Evolutionary conservation across 2,888 invertebrate species (phyloP).

Genomic region (Spodoptera littoralis): DNA sequence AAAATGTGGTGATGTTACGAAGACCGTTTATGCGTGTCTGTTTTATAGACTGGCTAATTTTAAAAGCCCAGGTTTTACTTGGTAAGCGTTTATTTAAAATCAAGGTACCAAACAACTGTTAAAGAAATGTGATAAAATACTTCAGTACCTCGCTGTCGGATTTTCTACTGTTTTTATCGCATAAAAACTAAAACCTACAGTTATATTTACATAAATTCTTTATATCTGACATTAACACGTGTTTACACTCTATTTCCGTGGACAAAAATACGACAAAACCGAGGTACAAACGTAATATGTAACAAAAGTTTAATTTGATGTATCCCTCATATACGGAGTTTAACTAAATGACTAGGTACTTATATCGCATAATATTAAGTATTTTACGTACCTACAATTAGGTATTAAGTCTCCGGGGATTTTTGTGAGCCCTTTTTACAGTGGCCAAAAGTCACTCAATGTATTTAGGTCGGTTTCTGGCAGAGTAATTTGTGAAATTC

Average conservation of each 20-base stretch:
- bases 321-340: slow-evolving; percentile 4
- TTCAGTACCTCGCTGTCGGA: too few relatives aligned
- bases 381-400: slow-evolving; percentile 51
- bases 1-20: not conserved
- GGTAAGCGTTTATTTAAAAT: too few relatives aligned
- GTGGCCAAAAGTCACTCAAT: slow-evolving; percentile 60
- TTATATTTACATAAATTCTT: too few relatives aligned
- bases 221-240: too few relatives aligned
- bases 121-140: too few relatives aligned
- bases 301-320: slow-evolving; percentile 20
- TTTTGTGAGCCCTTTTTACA: slow-evolving; percentile 62
- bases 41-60: too few relatives aligned
- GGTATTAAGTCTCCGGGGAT: slow-evolving; percentile 55
- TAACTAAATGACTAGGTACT: slow-evolving; percentile 37
- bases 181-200: too few relatives aligned
- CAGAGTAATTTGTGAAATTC: slow-evolving; percentile 65
- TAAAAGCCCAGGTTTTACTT: too few relatives aligned
- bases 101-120: too few relatives aligned
- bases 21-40: not conserved
- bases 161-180: too few relatives aligned
- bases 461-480: slow-evolving; percentile 59
- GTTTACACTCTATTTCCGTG: too few relatives aligned
- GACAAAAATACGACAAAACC: too few relatives aligned
- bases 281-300: not conserved
- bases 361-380: slow-evolving; percentile 50